Conservation (phyloP, 2,113 vertebrate genomes). For the Pimephales promelas region DNA sequence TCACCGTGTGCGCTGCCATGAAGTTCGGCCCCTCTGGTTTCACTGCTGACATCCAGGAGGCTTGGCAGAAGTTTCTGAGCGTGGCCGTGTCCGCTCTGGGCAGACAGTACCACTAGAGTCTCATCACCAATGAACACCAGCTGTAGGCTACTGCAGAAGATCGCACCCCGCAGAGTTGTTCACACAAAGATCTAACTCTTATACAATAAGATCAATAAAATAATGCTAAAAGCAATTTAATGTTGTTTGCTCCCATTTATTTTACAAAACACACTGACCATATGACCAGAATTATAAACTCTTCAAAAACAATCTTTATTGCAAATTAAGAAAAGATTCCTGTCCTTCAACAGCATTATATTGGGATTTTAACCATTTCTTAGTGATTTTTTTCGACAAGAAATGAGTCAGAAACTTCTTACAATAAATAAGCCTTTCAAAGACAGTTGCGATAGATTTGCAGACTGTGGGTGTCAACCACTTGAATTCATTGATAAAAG, state of each 20-base stretch:
- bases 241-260: background rate
- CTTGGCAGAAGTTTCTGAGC: constrained; percentile 55
- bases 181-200: constrained; percentile 2
- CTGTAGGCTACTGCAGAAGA: background rate
- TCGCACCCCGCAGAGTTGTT: background rate
- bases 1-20: constrained; percentile 50
- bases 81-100: constrained; percentile 22
- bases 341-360: background rate
- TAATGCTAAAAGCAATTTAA: background rate
- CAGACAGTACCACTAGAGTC: constrained; percentile 40
- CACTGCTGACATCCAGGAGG: constrained; percentile 41
- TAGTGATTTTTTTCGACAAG: background rate
- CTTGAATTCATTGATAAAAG: constrained; percentile 16
- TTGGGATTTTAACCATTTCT: background rate
- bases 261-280: background rate
- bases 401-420: background rate
- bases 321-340: background rate
- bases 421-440: background rate
- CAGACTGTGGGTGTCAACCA: background rate
- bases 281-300: background rate
- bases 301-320: background rate
- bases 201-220: background rate
- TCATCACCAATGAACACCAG: background rate
- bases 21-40: constrained; percentile 46
- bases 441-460: background rate